These are phyloP conservation scores for Orthosia gothica DNA, from an alignment of 2,888 invertebrate species.

Conservation along the genomic window DNA sequence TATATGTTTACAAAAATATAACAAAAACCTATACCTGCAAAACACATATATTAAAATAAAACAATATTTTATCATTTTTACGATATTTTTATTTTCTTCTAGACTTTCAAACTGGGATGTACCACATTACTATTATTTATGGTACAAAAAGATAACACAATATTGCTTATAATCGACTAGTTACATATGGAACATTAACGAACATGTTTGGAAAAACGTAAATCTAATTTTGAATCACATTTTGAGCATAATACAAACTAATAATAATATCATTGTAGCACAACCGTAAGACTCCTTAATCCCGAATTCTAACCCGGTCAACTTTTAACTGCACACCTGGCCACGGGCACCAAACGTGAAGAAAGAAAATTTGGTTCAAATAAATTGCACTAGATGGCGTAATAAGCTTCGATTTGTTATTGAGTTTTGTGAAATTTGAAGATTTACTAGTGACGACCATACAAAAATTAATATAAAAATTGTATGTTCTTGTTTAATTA, in stretches of 20 bases:
- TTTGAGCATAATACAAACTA: slow-evolving; percentile 51
- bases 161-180: slow-evolving; percentile 33
- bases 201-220: slow-evolving; percentile 21
- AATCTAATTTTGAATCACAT: slow-evolving; percentile 41
- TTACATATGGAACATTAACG: neutral
- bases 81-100: slow-evolving; percentile 45
- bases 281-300: slow-evolving; percentile 36
- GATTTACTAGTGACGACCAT: no score
- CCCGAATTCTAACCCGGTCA: neutral
- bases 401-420: no score
- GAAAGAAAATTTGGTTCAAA: no score
- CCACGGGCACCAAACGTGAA: no score
- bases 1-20: neutral
- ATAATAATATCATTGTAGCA: slow-evolving; percentile 28
- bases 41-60: slow-evolving; percentile 34
- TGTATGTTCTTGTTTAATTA: no score
- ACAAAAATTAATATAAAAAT: no score
- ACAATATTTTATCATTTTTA: slow-evolving; percentile 15
- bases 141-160: slow-evolving; percentile 35
- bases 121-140: slow-evolving; percentile 16
- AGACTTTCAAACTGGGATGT: slow-evolving; percentile 38
- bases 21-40: neutral
- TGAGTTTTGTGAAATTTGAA: no score
- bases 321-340: no score
- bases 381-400: no score